A percentile compares a stretch with the other conserved stretches of the same genome.
These are phyloP conservation scores for Apostichopus californicus DNA, from an alignment of 35 echinoderm and acorn worm species.

Conservation along the genomic window DNA sequence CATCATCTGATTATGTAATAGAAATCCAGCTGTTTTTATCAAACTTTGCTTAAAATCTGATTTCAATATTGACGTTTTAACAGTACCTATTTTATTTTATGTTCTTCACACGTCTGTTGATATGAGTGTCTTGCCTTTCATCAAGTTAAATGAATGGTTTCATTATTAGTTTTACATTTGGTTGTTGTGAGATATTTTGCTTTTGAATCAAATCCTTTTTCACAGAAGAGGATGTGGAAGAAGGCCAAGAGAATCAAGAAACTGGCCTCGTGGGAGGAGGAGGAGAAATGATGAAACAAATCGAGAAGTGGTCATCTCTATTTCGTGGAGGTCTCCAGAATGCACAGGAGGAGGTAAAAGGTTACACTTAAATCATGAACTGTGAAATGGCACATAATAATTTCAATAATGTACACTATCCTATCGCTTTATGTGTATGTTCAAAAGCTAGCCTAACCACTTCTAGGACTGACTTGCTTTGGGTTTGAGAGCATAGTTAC, in stretches of 20 bases:
- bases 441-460: too few relatives aligned
- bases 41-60: too few relatives aligned
- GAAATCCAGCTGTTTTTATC: too few relatives aligned
- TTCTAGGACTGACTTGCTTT: too few relatives aligned
- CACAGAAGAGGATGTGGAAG: not conserved
- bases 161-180: not conserved
- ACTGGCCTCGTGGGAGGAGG: not conserved
- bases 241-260: not conserved
- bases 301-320: slow-evolving; percentile 4
- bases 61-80: too few relatives aligned
- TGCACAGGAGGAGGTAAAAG: not conserved
- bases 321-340: not conserved
- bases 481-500: too few relatives aligned
- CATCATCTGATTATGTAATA: too few relatives aligned
- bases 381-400: too few relatives aligned
- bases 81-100: too few relatives aligned
- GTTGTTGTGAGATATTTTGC: not conserved
- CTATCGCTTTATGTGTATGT: too few relatives aligned
- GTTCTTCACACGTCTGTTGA: not conserved
- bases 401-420: too few relatives aligned
- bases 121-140: not conserved
- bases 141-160: not conserved
- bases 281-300: slow-evolving; percentile 7
- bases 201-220: not conserved
- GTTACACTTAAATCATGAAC: too few relatives aligned